Percentiles rank a stretch among this genome's conserved stretches.
Evolutionary conservation across 2,888 invertebrate species (phyloP).

Genomic region (Synanthedon tipuliformis): DNA sequence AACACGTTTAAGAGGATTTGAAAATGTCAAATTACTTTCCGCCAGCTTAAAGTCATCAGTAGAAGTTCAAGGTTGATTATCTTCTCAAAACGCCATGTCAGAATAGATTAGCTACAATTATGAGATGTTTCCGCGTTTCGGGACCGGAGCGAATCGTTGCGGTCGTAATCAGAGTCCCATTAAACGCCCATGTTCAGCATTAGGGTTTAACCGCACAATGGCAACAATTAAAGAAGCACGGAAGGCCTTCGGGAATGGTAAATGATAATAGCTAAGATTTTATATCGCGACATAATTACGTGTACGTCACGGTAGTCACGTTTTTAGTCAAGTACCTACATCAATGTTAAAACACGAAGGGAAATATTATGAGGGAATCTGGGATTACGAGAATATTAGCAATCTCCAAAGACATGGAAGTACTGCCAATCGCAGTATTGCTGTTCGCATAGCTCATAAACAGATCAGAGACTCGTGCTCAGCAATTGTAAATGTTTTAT

Average conservation of each 20-base stretch:
- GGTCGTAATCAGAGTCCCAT: constrained; percentile 35
- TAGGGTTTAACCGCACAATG: constrained; percentile 30
- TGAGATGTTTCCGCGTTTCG: constrained; percentile 34
- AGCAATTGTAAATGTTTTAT: no score
- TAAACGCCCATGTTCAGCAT: constrained; percentile 49
- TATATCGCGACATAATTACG: no score
- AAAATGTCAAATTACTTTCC: constrained; percentile 15
- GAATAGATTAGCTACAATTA: constrained; percentile 31
- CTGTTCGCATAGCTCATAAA: no score
- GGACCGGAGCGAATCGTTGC: constrained; percentile 31
- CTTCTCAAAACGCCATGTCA: constrained; percentile 21
- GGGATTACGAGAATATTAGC: no score
- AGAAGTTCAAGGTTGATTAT: constrained; percentile 39
- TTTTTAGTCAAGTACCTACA: no score
- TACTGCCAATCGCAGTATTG: no score
- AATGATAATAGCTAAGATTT: neutral
- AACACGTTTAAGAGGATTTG: neutral
- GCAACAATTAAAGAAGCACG: constrained; percentile 23
- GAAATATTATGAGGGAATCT: no score
- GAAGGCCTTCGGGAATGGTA: constrained; percentile 12
- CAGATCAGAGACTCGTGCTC: no score
- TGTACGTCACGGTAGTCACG: no score
- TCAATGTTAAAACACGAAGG: no score
- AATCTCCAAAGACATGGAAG: no score
- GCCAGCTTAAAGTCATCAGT: constrained; percentile 19